phyloP scores from a whole-genome alignment of 2,797 vertebrate genomes.

The Sebastes umbrosus region DNA sequence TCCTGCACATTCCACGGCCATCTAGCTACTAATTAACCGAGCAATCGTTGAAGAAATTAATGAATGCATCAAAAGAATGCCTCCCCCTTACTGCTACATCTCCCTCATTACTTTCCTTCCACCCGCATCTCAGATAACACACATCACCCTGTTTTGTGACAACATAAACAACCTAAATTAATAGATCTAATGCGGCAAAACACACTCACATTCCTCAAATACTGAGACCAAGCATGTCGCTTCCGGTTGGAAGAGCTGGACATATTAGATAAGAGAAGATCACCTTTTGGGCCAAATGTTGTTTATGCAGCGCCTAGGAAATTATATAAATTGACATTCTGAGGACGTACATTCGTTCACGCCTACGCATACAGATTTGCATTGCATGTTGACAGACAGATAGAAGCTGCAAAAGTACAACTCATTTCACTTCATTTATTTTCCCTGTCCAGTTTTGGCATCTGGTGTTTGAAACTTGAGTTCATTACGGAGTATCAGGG shows the following conservation, averaged over 20 bases:
- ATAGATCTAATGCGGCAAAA: conserved; percentile 47
- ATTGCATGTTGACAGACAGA: conserved; percentile 7
- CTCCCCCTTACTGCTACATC: conserved; percentile 31
- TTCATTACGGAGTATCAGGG: conserved; percentile 8
- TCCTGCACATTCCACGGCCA: conserved; percentile 31
- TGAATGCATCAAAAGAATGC: conserved; percentile 50
- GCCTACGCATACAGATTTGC: neutral
- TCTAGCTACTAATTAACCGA: conserved; percentile 58
- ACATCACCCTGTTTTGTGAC: conserved; percentile 51
- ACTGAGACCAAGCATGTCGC: neutral
- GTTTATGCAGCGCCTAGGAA: neutral
- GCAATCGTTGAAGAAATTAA: conserved; percentile 50
- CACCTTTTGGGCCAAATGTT: neutral
- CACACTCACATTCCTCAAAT: conserved; percentile 3
- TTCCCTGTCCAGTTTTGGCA: conserved; percentile 26
- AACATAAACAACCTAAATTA: conserved; percentile 65
- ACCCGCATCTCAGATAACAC: conserved; percentile 53
- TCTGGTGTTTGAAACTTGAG: conserved; percentile 33
- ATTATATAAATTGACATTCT: neutral
- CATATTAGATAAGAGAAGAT: neutral
- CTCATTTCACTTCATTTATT: conserved; percentile 28
- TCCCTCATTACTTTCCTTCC: conserved; percentile 50
- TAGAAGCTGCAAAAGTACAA: conserved; percentile 2
- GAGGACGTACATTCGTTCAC: neutral
- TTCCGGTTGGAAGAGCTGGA: neutral